A percentile compares a stretch with the other conserved stretches of the same genome.
Conservation (phyloP, 35 echinoderm and acorn worm genomes). For the Hemicentrotus pulcherrimus region DNA sequence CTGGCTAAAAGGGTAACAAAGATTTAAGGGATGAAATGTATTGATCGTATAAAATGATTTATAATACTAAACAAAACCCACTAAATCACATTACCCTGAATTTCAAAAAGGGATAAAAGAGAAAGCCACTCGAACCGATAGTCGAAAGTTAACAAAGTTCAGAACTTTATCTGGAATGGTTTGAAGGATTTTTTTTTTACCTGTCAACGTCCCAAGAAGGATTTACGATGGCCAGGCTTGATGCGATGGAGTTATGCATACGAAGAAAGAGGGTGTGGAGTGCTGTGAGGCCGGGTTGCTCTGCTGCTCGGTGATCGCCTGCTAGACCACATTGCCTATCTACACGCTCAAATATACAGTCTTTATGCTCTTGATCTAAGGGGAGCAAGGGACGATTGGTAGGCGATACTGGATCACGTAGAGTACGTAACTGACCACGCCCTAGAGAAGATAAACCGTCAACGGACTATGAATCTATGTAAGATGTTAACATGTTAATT, state of each 20-base stretch:
- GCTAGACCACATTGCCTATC: slow-evolving; percentile 63
- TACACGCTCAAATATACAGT: slow-evolving; percentile 54
- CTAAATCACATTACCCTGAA: too few relatives aligned
- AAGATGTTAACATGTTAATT: too few relatives aligned
- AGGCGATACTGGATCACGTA: slow-evolving; percentile 37
- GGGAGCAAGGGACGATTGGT: slow-evolving; percentile 66
- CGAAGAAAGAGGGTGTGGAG: slow-evolving; percentile 81
- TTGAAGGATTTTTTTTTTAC: not conserved
- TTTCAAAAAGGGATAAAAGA: too few relatives aligned
- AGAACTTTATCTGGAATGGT: not conserved
- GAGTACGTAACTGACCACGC: slow-evolving; percentile 59
- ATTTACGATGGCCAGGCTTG: slow-evolving; percentile 54
- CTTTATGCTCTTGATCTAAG: slow-evolving; percentile 62
- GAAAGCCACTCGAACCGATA: too few relatives aligned
- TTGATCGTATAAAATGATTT: too few relatives aligned
- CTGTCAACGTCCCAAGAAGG: slow-evolving; percentile 74
- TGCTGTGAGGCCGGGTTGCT: slow-evolving; percentile 76
- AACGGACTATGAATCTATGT: too few relatives aligned
- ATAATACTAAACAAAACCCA: too few relatives aligned
- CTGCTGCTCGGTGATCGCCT: slow-evolving; percentile 79
- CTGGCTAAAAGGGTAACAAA: too few relatives aligned
- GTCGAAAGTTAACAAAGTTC: too few relatives aligned
- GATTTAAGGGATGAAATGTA: too few relatives aligned
- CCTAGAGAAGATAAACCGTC: slow-evolving; percentile 44
- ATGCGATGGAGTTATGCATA: slow-evolving; percentile 81